Conservation (phyloP, 2,797 vertebrate species). For the Mormyrus hasselquistii region DNA sequence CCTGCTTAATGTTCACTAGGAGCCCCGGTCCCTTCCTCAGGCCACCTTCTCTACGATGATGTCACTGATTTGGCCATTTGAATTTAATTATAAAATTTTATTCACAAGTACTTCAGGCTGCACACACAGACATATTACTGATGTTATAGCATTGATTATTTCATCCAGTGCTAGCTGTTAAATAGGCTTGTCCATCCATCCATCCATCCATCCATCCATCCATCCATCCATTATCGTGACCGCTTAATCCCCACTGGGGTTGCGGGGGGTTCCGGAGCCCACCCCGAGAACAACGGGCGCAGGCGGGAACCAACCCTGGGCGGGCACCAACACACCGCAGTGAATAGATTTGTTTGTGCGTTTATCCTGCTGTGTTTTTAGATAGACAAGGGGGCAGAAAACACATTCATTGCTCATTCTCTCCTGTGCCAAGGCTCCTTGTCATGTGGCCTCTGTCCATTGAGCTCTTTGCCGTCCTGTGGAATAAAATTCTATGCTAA, state of each 20-base stretch:
- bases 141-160: background rate
- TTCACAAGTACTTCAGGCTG: background rate
- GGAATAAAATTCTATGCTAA: background rate
- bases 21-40: background rate
- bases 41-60: background rate
- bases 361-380: background rate
- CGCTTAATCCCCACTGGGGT: no score
- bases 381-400: background rate
- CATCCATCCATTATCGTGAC: no score
- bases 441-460: background rate
- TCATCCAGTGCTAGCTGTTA: background rate
- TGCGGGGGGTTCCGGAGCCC: no score
- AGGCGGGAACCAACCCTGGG: no score
- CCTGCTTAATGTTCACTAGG: background rate
- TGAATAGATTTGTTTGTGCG: background rate
- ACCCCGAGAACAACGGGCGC: no score
- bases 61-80: background rate
- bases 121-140: background rate
- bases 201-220: no score
- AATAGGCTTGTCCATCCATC: background rate
- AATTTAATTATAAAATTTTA: background rate
- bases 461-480: background rate
- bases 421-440: background rate
- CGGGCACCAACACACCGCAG: no score
- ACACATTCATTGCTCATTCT: background rate